Conservation (phyloP, 2,113 vertebrate genomes). For the Pseudorectes ferrugineus region DNA sequence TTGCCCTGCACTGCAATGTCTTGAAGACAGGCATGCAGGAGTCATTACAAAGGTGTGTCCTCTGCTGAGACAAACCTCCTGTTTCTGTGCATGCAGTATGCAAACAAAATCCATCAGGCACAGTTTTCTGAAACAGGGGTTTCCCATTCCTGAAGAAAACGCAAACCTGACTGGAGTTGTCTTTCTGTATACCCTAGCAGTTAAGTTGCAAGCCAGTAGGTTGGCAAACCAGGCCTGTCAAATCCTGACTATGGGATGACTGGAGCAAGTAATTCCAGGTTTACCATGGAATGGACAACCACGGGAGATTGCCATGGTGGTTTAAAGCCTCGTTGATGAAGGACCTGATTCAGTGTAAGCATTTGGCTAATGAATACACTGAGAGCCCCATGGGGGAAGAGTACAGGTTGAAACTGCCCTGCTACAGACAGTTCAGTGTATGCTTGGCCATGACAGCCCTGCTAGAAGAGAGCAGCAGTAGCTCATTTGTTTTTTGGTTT, state of each 20-base stretch:
- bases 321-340: slow-evolving; percentile 14
- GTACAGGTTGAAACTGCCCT: neutral
- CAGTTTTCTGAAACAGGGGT: neutral
- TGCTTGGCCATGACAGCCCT: neutral
- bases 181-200: neutral
- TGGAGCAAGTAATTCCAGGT: slow-evolving; percentile 3
- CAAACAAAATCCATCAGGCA: neutral
- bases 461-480: neutral
- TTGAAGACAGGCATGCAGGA: neutral
- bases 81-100: neutral
- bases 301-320: neutral
- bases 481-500: neutral
- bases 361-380: neutral
- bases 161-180: neutral
- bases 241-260: neutral
- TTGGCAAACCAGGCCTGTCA: neutral
- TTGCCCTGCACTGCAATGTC: neutral
- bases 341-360: neutral
- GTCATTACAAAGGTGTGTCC: neutral
- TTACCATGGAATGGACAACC: neutral
- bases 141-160: neutral
- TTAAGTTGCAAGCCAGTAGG: neutral
- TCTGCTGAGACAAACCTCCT: neutral
- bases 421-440: neutral
- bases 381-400: neutral